A percentile compares a stretch with the other conserved stretches of the same genome.
phyloP scores from a whole-genome alignment of 1,140 invertebrate genomes.

The Phthorimaea operculella region DNA sequence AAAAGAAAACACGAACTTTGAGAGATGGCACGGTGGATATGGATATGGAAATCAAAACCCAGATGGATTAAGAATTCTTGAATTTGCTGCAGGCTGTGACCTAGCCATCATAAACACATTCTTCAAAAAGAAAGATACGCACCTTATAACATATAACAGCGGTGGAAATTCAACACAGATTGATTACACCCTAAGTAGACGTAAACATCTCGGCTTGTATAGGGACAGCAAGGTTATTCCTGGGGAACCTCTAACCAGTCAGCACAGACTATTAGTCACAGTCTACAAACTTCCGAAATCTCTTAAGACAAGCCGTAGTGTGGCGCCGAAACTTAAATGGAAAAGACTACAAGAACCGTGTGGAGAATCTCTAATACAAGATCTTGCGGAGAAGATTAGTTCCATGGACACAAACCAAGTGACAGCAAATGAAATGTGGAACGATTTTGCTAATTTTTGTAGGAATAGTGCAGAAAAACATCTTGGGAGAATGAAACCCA shows the following conservation, averaged over 20 bases:
- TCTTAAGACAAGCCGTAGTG: not conserved
- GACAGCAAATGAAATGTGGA: not conserved
- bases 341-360: not conserved
- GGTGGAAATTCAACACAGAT: not conserved
- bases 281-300: not conserved
- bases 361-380: not conserved
- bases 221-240: slow-evolving; percentile 1
- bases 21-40: not conserved
- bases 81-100: not conserved
- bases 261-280: not conserved
- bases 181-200: not conserved
- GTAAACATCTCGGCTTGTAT: not conserved
- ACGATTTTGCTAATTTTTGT: no score
- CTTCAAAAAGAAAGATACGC: slow-evolving; percentile 1
- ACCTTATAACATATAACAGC: slow-evolving; percentile 5
- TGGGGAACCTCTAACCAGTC: not conserved
- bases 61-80: not conserved
- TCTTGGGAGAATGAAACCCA: not conserved
- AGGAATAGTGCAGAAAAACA: no score
- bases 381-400: no score
- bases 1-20: not conserved
- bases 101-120: not conserved
- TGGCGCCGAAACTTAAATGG: not conserved
- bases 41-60: slow-evolving; percentile 2
- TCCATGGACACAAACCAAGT: no score